A percentile compares a stretch with the other conserved stretches of the same genome.
phyloP scores from a whole-genome alignment of 2,888 invertebrate genomes.

The Cylindroiulus punctatus region DNA sequence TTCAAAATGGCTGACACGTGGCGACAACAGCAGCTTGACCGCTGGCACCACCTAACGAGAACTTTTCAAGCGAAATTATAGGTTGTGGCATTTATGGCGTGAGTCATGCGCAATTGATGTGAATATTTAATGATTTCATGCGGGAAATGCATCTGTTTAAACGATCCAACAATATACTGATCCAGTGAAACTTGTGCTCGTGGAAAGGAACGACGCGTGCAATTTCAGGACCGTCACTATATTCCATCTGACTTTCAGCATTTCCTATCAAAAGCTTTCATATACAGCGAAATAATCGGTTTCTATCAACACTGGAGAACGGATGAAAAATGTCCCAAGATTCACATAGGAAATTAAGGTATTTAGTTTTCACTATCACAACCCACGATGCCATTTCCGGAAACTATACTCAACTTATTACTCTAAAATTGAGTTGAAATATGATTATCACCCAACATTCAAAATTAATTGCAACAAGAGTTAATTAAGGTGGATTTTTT shows the following conservation, averaged over 20 bases:
- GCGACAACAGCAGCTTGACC: not conserved
- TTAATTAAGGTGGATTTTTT: too few species aligned
- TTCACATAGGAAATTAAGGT: not conserved
- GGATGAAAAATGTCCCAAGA: not conserved
- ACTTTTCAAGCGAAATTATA: not conserved
- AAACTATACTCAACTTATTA: not conserved
- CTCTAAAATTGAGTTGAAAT: too few species aligned
- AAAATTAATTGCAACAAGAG: too few species aligned
- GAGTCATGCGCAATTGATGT: constrained; percentile 16
- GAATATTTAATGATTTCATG: constrained; percentile 38
- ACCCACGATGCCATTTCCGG: not conserved
- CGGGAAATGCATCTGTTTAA: constrained; percentile 25
- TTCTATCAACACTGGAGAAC: too few species aligned
- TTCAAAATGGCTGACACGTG: not conserved
- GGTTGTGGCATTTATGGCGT: not conserved
- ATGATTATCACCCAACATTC: too few species aligned
- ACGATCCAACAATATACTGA: not conserved
- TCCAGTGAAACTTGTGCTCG: not conserved
- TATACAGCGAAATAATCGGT: not conserved
- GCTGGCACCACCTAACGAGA: constrained; percentile 31
- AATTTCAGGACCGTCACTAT: not conserved
- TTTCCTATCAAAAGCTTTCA: not conserved
- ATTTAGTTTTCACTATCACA: not conserved
- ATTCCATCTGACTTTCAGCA: not conserved
- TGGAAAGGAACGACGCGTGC: not conserved